These are phyloP conservation scores for Anthophora plumipes DNA, from an alignment of 2,888 invertebrate genomes.

Conservation along the genomic window DNA sequence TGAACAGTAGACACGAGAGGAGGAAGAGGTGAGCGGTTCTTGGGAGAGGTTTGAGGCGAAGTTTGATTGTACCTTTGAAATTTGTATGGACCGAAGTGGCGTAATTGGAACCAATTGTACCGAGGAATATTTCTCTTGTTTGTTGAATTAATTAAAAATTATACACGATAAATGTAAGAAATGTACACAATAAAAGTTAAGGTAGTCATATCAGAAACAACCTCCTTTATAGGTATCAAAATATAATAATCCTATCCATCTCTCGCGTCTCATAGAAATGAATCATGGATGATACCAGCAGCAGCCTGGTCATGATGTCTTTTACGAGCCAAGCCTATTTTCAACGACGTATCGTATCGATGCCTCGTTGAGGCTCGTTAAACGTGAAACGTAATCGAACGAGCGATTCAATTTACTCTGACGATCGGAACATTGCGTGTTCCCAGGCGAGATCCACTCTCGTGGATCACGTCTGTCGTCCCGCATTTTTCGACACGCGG, in stretches of 20 bases:
- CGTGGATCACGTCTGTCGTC: slow-evolving; percentile 16
- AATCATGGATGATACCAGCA: slow-evolving; percentile 14
- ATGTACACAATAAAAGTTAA: no score
- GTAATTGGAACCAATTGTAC: no score
- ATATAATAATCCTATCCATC: neutral
- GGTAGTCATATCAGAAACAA: no score
- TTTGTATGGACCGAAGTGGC: no score
- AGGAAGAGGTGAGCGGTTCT: no score
- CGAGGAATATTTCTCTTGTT: no score
- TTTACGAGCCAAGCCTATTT: slow-evolving; percentile 24
- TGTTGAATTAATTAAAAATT: no score
- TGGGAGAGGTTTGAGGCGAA: no score
- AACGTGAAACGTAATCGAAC: slow-evolving; percentile 24
- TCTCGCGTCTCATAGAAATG: slow-evolving; percentile 23
- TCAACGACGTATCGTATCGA: slow-evolving; percentile 15
- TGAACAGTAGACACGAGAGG: no score
- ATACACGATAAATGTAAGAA: no score
- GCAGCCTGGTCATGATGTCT: slow-evolving; percentile 1
- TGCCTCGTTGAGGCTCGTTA: slow-evolving; percentile 42
- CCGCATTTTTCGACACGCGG: no score
- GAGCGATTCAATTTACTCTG: slow-evolving; percentile 28
- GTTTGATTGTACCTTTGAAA: no score
- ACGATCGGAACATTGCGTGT: slow-evolving; percentile 12
- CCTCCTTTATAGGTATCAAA: neutral
- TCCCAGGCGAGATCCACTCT: neutral